phyloP scores from a whole-genome alignment of 2,888 invertebrate genomes.

The Baccha elongata region DNA sequence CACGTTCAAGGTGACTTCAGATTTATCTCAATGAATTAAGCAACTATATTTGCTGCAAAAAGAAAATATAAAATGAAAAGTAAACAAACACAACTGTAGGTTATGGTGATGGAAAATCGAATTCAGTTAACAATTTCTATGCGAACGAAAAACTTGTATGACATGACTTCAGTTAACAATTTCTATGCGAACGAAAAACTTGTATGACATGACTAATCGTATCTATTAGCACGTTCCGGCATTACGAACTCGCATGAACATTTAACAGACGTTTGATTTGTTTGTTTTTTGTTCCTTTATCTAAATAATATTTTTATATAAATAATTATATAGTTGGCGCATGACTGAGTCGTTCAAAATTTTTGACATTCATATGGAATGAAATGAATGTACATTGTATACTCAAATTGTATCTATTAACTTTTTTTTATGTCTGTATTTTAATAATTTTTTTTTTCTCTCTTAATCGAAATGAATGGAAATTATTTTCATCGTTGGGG shows the following conservation, averaged over 20 bases:
- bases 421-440: background rate
- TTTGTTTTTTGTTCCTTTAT: background rate
- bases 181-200: conserved; percentile 11
- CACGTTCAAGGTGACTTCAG: conserved; percentile 2
- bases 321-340: background rate
- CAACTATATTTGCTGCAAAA: background rate
- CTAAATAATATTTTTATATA: background rate
- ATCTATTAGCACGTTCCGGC: conserved; percentile 9
- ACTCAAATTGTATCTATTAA: background rate
- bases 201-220: conserved; percentile 17
- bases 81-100: background rate
- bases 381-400: background rate
- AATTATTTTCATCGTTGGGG: conserved; percentile 12
- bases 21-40: conserved; percentile 17
- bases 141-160: no score
- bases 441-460: background rate
- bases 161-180: background rate
- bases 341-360: conserved; percentile 6
- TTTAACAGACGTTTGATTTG: conserved; percentile 8
- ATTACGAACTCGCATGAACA: background rate
- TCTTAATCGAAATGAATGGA: background rate
- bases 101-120: background rate
- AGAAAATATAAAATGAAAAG: background rate
- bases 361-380: conserved; percentile 2
- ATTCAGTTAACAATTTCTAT: background rate